phyloP scores from a whole-genome alignment of 1,140 invertebrate species.

The Sogatella furcifera region DNA sequence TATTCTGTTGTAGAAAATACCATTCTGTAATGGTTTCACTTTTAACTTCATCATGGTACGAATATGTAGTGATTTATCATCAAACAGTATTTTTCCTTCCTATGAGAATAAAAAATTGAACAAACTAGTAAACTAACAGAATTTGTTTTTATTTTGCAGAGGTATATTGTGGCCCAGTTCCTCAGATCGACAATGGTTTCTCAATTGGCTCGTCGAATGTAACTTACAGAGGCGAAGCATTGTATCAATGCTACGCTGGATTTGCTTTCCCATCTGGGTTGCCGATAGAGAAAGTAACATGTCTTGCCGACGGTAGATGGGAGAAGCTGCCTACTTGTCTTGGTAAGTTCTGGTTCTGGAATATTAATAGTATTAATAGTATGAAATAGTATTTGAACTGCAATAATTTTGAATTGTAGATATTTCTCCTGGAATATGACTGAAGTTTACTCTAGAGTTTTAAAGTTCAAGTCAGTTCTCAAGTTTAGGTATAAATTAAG shows the following conservation, averaged over 20 bases:
- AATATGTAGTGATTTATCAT: neutral
- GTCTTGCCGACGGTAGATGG: slow-evolving; percentile 79
- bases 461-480: too few relatives aligned
- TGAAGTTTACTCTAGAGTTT: too few relatives aligned
- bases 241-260: slow-evolving; percentile 93
- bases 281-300: slow-evolving; percentile 81
- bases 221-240: slow-evolving; percentile 83
- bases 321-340: slow-evolving; percentile 82
- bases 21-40: neutral
- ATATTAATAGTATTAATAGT: too few relatives aligned
- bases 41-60: neutral
- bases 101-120: slow-evolving; percentile 2
- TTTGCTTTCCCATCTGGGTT: slow-evolving; percentile 84
- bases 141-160: slow-evolving; percentile 41
- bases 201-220: slow-evolving; percentile 92
- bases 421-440: too few relatives aligned
- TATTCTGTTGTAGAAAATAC: too few relatives aligned
- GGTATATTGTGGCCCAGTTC: slow-evolving; percentile 93
- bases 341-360: too few relatives aligned
- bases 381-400: too few relatives aligned
- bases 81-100: neutral
- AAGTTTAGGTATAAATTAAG: too few relatives aligned
- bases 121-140: neutral
- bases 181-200: slow-evolving; percentile 95
- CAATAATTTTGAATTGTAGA: too few relatives aligned